Percentiles rank a stretch among this genome's conserved stretches.
These are phyloP conservation scores for Strix aluco DNA, from an alignment of 2,113 vertebrate genomes.

Conservation along the genomic window DNA sequence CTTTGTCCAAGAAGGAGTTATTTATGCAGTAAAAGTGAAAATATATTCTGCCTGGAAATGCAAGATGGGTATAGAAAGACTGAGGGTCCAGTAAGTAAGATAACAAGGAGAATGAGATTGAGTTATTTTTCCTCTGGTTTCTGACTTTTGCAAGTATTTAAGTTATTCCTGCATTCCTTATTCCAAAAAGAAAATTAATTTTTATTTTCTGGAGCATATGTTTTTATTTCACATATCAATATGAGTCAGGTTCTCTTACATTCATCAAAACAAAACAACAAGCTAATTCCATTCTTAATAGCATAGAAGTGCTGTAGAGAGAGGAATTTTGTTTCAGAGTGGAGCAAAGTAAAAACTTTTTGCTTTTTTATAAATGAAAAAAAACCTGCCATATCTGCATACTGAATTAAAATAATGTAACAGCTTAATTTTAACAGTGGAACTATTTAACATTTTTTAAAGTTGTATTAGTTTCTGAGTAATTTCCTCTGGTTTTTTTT, in stretches of 20 bases:
- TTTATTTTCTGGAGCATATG: background rate
- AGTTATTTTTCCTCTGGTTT: background rate
- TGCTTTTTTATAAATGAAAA: background rate
- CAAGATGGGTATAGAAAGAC: background rate
- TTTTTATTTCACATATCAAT: background rate
- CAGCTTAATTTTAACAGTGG: background rate
- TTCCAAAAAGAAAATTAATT: background rate
- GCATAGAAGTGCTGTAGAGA: background rate
- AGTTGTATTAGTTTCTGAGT: background rate
- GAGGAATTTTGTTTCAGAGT: background rate
- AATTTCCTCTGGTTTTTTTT: background rate
- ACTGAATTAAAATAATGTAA: background rate
- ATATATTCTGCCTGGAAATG: background rate
- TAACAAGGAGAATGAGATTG: background rate
- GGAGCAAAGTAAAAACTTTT: background rate
- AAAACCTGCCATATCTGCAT: background rate
- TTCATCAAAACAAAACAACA: background rate
- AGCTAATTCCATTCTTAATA: background rate
- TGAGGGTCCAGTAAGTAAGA: background rate
- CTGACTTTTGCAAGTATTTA: background rate
- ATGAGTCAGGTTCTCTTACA: background rate
- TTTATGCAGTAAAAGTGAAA: background rate
- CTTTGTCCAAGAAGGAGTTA: background rate
- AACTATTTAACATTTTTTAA: background rate
- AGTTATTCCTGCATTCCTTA: background rate